A percentile compares a stretch with the other conserved stretches of the same genome.
These are phyloP conservation scores for Melieria picta DNA, from an alignment of 2,888 invertebrate species.

Conservation along the genomic window DNA sequence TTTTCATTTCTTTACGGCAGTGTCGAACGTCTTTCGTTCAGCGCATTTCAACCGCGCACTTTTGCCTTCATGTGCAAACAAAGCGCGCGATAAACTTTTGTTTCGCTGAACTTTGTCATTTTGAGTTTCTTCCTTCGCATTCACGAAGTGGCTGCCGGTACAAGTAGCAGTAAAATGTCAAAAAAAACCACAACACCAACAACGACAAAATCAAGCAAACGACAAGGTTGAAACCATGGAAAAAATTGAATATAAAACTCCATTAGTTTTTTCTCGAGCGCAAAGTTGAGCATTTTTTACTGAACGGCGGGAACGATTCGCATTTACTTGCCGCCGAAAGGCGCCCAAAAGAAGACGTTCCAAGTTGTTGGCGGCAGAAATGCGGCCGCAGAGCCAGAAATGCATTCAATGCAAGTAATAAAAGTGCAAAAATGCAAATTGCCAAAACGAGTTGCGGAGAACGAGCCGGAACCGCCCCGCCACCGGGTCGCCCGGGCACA, in stretches of 20 bases:
- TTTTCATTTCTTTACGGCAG: too few species aligned
- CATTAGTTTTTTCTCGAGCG: conserved; percentile 2
- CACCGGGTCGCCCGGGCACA: too few species aligned
- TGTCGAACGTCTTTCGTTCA: not conserved
- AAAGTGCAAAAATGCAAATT: too few species aligned
- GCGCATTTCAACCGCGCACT: conserved; percentile 3
- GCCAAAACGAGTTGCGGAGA: too few species aligned
- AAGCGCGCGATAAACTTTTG: conserved; percentile 57
- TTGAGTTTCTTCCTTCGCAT: conserved; percentile 25
- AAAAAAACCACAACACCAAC: not conserved
- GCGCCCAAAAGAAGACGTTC: too few species aligned
- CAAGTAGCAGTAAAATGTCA: not conserved
- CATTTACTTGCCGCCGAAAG: too few species aligned
- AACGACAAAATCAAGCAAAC: not conserved
- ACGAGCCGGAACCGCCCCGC: too few species aligned
- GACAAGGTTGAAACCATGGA: not conserved
- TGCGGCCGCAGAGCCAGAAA: too few species aligned
- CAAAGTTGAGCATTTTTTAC: too few species aligned
- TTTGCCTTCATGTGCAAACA: conserved; percentile 51
- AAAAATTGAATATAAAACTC: conserved; percentile 1
- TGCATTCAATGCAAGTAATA: too few species aligned
- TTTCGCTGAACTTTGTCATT: conserved; percentile 53
- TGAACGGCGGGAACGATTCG: too few species aligned
- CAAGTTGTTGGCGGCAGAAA: too few species aligned
- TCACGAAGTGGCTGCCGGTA: not conserved